These are phyloP conservation scores for Chaetodon trifascialis DNA, from an alignment of 2,113 vertebrate genomes.

Conservation along the genomic window DNA sequence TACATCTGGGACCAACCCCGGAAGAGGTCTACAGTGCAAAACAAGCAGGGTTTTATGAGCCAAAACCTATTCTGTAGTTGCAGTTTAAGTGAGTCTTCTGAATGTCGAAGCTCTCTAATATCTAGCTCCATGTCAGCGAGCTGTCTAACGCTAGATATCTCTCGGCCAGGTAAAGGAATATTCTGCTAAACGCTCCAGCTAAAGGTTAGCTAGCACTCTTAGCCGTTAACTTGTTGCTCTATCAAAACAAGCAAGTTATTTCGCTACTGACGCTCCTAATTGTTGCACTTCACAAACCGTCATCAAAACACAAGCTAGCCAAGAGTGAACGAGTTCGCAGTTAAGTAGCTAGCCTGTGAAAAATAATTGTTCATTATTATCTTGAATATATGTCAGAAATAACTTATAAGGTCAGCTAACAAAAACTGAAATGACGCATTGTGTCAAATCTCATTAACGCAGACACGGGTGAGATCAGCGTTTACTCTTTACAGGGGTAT, in stretches of 20 bases:
- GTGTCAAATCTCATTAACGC: no score
- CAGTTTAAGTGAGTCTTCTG: neutral
- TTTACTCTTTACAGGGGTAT: no score
- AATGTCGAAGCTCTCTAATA: no score
- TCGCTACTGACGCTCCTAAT: neutral
- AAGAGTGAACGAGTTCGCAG: neutral
- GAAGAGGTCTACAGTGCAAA: no score
- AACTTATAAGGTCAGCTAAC: no score
- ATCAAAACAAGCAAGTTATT: neutral
- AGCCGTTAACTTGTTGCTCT: neutral
- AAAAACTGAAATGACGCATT: no score
- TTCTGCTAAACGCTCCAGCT: neutral
- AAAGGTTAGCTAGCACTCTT: neutral
- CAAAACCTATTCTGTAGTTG: neutral
- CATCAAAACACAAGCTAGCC: neutral
- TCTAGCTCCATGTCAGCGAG: neutral
- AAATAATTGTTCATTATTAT: no score
- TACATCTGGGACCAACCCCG: no score
- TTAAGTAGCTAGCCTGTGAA: no score
- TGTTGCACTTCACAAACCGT: neutral
- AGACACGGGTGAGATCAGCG: no score
- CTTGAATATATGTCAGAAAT: no score
- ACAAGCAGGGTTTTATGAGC: no score
- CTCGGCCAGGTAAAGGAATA: neutral
- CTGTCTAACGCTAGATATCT: neutral